These are phyloP conservation scores for Myrmecobius fasciatus DNA, from an alignment of 2,113 vertebrate species.

Conservation along the genomic window DNA sequence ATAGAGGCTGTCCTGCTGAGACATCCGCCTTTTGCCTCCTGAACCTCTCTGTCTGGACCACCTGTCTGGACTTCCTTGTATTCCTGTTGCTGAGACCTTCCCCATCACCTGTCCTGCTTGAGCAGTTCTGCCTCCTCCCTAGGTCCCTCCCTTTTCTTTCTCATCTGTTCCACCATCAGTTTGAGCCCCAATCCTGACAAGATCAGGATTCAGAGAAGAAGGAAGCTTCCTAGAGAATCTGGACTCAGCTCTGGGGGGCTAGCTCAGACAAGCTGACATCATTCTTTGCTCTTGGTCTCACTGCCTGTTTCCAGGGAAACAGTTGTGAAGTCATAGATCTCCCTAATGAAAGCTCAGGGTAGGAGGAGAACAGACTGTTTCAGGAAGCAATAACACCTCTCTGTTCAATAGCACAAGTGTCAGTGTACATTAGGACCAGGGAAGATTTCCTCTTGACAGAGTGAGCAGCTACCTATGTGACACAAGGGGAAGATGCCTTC, in stretches of 20 bases:
- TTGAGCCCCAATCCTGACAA: neutral
- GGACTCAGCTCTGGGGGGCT: neutral
- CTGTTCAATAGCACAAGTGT: neutral
- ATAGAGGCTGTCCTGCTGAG: neutral
- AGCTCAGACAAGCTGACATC: neutral
- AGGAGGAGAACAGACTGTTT: neutral
- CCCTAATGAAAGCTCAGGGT: neutral
- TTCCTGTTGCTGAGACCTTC: neutral
- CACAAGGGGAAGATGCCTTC: neutral
- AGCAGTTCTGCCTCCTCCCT: neutral
- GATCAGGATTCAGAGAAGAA: neutral
- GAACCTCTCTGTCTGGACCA: neutral
- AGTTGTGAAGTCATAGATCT: conserved; percentile 1
- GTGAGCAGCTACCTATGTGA: neutral
- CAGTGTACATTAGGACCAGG: neutral
- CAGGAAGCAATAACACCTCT: neutral
- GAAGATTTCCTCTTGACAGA: neutral
- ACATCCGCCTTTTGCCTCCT: neutral
- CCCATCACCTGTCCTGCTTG: neutral
- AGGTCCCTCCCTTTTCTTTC: neutral
- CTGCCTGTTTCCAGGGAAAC: neutral
- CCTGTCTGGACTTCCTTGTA: neutral
- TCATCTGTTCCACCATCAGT: neutral
- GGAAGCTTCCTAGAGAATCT: neutral
- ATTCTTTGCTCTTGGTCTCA: neutral